phyloP scores from a whole-genome alignment of 2,113 vertebrate genomes.

The Ammodytes dubius region DNA sequence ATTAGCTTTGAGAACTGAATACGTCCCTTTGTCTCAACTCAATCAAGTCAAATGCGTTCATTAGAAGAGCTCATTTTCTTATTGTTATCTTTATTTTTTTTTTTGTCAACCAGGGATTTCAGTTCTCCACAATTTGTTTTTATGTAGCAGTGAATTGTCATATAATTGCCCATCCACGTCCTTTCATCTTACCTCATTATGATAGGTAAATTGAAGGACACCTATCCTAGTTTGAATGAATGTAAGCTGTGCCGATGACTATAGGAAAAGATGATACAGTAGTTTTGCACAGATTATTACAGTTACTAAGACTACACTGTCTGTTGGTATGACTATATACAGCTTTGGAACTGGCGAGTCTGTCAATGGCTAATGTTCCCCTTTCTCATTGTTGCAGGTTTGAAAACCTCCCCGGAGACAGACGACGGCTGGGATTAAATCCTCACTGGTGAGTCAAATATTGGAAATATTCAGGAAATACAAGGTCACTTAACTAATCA shows the following conservation, averaged over 20 bases:
- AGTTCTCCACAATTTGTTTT: not conserved
- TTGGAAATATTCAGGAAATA: not conserved
- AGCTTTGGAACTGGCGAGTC: not conserved
- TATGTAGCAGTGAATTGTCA: not conserved
- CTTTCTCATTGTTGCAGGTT: slow-evolving; percentile 54
- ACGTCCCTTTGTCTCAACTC: slow-evolving; percentile 11
- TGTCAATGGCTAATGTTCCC: not conserved
- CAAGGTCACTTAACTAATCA: no score
- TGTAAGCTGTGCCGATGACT: not conserved
- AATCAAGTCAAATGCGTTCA: not conserved
- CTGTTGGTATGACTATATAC: not conserved
- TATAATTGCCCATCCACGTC: not conserved
- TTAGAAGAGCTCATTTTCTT: not conserved
- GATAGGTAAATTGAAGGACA: not conserved
- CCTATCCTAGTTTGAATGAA: not conserved
- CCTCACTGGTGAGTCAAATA: slow-evolving; percentile 39
- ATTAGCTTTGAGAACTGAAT: slow-evolving; percentile 14
- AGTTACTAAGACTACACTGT: not conserved
- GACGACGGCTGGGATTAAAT: slow-evolving; percentile 24
- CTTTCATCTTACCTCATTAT: not conserved
- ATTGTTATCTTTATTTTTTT: not conserved
- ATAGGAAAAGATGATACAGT: no score
- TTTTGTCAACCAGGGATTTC: slow-evolving; percentile 1
- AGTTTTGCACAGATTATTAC: no score
- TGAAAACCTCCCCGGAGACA: slow-evolving; percentile 20